These are phyloP conservation scores for Myiotriccus ornatus DNA, from an alignment of 2,797 vertebrate species.

Conservation along the genomic window DNA sequence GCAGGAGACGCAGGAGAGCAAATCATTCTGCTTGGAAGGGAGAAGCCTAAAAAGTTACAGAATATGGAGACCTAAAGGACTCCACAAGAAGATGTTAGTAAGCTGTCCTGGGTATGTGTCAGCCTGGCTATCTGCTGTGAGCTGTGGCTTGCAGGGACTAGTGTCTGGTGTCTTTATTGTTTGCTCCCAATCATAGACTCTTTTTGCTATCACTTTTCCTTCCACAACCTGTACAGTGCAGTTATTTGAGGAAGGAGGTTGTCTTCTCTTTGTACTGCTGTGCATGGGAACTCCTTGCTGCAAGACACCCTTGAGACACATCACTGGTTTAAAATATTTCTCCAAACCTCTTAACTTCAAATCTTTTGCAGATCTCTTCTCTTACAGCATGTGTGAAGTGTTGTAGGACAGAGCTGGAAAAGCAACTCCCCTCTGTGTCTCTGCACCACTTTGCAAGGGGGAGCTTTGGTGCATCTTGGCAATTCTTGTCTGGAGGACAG, in stretches of 20 bases:
- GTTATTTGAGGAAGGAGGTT: neutral
- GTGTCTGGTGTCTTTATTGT: neutral
- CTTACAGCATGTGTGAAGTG: rapidly evolving
- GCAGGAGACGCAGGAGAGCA: neutral
- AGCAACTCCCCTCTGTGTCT: rapidly evolving
- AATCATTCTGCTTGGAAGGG: neutral
- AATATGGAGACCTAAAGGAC: neutral
- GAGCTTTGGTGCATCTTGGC: neutral
- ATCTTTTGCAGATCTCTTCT: neutral
- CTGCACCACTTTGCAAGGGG: neutral
- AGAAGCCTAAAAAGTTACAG: neutral
- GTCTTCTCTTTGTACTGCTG: neutral
- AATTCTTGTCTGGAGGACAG: neutral
- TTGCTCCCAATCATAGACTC: neutral
- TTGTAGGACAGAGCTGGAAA: neutral
- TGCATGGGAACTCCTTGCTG: neutral
- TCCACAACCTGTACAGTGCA: neutral
- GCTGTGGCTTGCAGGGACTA: neutral
- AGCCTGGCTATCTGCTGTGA: neutral
- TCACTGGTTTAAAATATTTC: neutral
- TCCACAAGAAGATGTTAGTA: neutral
- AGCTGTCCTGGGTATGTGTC: neutral
- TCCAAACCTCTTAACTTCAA: neutral
- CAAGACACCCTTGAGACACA: neutral
- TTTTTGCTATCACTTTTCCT: neutral